Evolutionary conservation across 2,888 invertebrate species (phyloP), one percentile per base, ranked within the genome.

Genomic region (Cyrtodaria siliqua): DNA sequence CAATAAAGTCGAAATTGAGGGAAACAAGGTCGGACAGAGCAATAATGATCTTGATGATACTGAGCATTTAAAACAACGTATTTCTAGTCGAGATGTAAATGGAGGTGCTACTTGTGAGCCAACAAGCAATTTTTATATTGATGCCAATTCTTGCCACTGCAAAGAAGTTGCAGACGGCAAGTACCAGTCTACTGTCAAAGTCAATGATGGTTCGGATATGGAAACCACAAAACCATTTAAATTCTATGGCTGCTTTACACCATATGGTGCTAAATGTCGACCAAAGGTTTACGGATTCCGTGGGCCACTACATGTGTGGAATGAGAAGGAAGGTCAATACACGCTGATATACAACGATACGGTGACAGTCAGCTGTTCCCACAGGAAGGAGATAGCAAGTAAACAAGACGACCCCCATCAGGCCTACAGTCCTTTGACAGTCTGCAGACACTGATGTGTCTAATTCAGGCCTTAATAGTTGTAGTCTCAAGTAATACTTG

Each of bases 171-270:
- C 33, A 8, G 33, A 33, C 33, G 33, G 33, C 4, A 4, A 33
- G 12, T 12, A 4, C 16, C 3, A 55, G 9, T 12, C 29, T 29
- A 8, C 6, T 18, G 49, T 14, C 27, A 53, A 14, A 24, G 26
- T 53, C 26, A 20, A 6, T 20, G 23, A 53, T 53, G 53, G 4
- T 53, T 16, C 14, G n/a, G n/a, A n/a, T n/a, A n/a, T n/a, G n/a
- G 33, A 33, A 33, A 33, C 6, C 33, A 33, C 8, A 6, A 44
- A 44, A 44, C 6, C 44, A 4, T 75, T 60, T 44, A 75, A 47
- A 52, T 86, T 83, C 68, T 86, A 82, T 50, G 83, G 84, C n/a
- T 86, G 84, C 64, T 86, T 86, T 71, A 86, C 84, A 9, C 86
- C 83, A 6, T 86, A 67, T 59, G 86, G 86, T 63, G 78, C 78